A percentile compares a stretch with the other conserved stretches of the same genome.
Conservation (phyloP, 1,140 invertebrate species). For the Mactra quadrangularis region DNA sequence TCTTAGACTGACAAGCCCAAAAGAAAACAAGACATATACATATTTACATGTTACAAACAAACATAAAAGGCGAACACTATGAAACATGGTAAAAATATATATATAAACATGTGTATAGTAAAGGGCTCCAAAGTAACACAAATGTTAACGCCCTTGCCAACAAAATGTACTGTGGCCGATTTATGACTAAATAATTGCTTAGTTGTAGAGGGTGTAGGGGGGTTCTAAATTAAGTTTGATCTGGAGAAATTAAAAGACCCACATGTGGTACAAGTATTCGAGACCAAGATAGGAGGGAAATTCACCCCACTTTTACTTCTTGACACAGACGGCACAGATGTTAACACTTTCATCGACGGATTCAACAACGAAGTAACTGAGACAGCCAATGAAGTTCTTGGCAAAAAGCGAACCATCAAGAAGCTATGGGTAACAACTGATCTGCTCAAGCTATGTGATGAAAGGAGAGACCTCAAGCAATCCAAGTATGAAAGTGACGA, state of each 20-base stretch:
- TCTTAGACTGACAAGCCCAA: no score
- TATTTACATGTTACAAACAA: no score
- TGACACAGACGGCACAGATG: conserved; percentile 39
- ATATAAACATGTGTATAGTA: no score
- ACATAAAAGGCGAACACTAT: no score
- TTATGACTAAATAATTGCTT: no score
- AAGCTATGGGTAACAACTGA: conserved; percentile 37
- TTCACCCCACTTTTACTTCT: conserved; percentile 32
- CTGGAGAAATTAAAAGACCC: conserved; percentile 46
- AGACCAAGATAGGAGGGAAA: conserved; percentile 46
- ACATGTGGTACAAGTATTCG: conserved; percentile 10
- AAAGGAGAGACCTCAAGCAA: conserved; percentile 33
- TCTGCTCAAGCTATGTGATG: conserved; percentile 7
- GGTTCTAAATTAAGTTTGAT: conserved; percentile 27
- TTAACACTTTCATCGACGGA: conserved; percentile 43
- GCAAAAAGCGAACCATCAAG: conserved; percentile 35
- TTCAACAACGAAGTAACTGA: conserved; percentile 50
- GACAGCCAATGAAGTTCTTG: conserved; percentile 37
- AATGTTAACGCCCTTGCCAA: no score
- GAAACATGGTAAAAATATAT: no score
- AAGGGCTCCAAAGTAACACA: no score
- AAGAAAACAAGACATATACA: no score
- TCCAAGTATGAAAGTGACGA: conserved; percentile 46
- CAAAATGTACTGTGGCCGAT: no score
- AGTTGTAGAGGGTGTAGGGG: no score